Evolutionary conservation across 2,113 vertebrate genomes (phyloP).

Genomic region (Cinclus cinclus): DNA sequence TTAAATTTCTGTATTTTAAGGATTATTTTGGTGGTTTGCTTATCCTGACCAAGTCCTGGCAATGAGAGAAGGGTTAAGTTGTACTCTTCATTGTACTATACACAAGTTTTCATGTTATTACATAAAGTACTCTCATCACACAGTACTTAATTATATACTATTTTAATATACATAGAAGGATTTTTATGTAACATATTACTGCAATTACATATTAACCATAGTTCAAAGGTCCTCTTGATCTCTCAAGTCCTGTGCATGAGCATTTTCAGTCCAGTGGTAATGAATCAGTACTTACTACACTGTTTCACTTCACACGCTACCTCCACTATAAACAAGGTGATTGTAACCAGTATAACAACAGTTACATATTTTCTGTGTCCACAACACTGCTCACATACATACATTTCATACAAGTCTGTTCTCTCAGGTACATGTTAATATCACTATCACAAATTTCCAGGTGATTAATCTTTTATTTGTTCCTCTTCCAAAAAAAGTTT

Average conservation of each 20-base stretch:
- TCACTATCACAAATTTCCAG: background rate
- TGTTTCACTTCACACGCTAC: background rate
- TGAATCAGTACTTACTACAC: background rate
- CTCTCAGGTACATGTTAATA: fast-evolving
- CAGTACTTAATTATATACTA: background rate
- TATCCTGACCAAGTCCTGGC: background rate
- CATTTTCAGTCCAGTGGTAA: constrained; percentile 12
- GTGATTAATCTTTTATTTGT: background rate
- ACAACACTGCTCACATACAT: background rate
- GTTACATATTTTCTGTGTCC: constrained; percentile 16
- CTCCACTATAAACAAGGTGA: constrained; percentile 23
- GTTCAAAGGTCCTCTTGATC: background rate
- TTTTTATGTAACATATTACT: background rate
- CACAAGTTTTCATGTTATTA: fast-evolving
- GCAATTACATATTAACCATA: background rate
- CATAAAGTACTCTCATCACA: background rate
- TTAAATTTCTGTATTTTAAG: background rate
- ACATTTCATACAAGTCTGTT: background rate
- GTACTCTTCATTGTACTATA: background rate
- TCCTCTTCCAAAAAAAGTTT: background rate
- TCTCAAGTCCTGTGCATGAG: background rate
- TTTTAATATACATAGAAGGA: background rate
- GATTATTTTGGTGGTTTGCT: background rate
- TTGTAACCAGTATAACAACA: background rate
- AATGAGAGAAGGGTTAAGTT: background rate